Conservation (phyloP, 2,113 vertebrate species). For the Hippocampus abdominalis region DNA sequence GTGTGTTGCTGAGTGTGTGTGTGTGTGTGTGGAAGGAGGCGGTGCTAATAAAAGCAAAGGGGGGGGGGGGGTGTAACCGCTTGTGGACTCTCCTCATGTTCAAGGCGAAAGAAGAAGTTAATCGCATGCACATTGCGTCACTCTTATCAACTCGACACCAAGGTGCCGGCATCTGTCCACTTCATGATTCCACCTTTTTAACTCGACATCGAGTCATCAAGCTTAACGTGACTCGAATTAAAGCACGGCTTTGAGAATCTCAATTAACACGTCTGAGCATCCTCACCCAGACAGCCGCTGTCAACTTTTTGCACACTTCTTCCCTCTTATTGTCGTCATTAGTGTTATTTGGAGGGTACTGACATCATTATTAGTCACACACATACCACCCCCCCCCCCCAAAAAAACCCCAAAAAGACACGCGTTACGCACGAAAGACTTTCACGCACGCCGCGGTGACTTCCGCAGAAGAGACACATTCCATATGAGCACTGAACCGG, state of each 20-base stretch:
- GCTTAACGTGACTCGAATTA: not conserved
- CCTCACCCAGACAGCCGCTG: not conserved
- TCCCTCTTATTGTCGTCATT: not conserved
- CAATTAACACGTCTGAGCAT: not conserved
- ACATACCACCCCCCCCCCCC: too few species aligned
- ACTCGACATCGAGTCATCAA: not conserved
- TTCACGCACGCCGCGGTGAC: not conserved
- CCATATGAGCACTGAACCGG: not conserved
- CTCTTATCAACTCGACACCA: not conserved
- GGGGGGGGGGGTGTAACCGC: slow-evolving; percentile 17
- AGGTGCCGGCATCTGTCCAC: too few species aligned
- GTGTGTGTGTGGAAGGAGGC: slow-evolving; percentile 16
- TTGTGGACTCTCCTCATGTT: slow-evolving; percentile 9
- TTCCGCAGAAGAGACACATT: not conserved
- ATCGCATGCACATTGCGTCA: not conserved
- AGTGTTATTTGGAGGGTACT: not conserved
- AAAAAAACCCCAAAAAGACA: too few species aligned
- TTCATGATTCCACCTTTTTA: not conserved
- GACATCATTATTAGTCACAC: not conserved
- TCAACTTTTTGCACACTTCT: not conserved
- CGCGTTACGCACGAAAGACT: not conserved
- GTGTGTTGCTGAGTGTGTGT: slow-evolving; percentile 15
- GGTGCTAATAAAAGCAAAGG: slow-evolving; percentile 14
- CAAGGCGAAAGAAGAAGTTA: not conserved
- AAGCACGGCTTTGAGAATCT: not conserved